A percentile compares a stretch with the other conserved stretches of the same genome.
Conservation (phyloP, 2,797 vertebrate genomes). For the Macroramphosus scolopax region DNA sequence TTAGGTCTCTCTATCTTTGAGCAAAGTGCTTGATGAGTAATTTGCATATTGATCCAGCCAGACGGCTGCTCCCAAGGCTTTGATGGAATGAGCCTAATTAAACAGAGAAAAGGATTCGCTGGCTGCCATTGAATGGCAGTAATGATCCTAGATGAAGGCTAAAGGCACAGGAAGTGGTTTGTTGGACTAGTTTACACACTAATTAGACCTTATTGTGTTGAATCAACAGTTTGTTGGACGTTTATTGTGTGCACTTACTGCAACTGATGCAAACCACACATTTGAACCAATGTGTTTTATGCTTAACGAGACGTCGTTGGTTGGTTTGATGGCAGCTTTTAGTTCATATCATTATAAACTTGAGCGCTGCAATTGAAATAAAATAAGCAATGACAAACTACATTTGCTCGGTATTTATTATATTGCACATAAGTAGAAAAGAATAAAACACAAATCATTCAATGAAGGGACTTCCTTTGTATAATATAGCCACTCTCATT, state of each 20-base stretch:
- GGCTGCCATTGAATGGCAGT: conserved; percentile 17
- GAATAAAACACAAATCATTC: conserved; percentile 34
- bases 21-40: conserved; percentile 31
- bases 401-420: conserved; percentile 59
- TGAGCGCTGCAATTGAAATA: conserved; percentile 59
- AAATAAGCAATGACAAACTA: conserved; percentile 65
- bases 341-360: conserved; percentile 53
- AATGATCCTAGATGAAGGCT: conserved; percentile 16
- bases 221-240: conserved; percentile 28
- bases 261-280: conserved; percentile 28
- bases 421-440: conserved; percentile 62
- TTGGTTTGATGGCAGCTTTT: conserved; percentile 56
- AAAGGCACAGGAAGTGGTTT: conserved; percentile 6
- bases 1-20: too few relatives aligned
- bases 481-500: too few relatives aligned
- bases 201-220: conserved; percentile 16
- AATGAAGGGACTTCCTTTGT: conserved; percentile 16
- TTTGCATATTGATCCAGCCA: conserved; percentile 51
- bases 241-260: conserved; percentile 13
- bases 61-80: conserved; percentile 33
- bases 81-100: conserved; percentile 56
- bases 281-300: conserved; percentile 69
- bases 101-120: conserved; percentile 10
- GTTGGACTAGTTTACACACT: conserved; percentile 12
- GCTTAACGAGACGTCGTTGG: conserved; percentile 57